Conservation (phyloP, 2,113 vertebrate genomes). For the Alectura lathami region DNA sequence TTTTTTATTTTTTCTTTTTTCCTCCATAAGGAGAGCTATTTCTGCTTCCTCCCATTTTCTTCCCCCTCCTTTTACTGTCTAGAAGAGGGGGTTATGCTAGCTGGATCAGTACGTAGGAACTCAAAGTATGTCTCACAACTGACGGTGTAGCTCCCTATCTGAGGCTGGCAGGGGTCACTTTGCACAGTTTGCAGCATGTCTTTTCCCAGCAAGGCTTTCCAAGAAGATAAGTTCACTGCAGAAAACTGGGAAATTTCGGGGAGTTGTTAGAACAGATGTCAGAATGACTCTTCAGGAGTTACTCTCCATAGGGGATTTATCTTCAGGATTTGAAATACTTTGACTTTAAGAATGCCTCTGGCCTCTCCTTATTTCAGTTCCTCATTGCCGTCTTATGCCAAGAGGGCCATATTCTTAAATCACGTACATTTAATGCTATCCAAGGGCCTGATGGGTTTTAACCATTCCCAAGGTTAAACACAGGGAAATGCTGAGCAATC, state of each 20-base stretch:
- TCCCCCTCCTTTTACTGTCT: not conserved
- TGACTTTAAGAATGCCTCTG: not conserved
- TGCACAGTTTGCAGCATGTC: not conserved
- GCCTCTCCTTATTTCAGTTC: not conserved
- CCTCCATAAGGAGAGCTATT: not conserved
- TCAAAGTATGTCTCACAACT: not conserved
- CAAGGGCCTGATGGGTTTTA: not conserved
- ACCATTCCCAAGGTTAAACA: not conserved
- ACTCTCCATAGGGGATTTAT: not conserved
- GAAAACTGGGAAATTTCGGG: not conserved
- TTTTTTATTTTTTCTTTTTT: not conserved
- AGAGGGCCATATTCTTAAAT: not conserved
- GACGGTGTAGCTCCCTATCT: not conserved
- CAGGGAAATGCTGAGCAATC: not conserved
- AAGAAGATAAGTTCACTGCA: not conserved
- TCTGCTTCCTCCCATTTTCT: not conserved
- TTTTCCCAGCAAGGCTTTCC: not conserved
- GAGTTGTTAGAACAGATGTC: slow-evolving; percentile 7
- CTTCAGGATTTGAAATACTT: slow-evolving; percentile 16
- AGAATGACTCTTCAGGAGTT: not conserved
- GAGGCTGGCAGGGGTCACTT: not conserved
- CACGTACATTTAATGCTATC: not conserved
- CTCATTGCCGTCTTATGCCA: not conserved
- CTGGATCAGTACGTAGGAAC: not conserved
- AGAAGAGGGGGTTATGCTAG: not conserved